Conservation (phyloP, 2,113 vertebrate genomes). For the Cinclus mexicanus region DNA sequence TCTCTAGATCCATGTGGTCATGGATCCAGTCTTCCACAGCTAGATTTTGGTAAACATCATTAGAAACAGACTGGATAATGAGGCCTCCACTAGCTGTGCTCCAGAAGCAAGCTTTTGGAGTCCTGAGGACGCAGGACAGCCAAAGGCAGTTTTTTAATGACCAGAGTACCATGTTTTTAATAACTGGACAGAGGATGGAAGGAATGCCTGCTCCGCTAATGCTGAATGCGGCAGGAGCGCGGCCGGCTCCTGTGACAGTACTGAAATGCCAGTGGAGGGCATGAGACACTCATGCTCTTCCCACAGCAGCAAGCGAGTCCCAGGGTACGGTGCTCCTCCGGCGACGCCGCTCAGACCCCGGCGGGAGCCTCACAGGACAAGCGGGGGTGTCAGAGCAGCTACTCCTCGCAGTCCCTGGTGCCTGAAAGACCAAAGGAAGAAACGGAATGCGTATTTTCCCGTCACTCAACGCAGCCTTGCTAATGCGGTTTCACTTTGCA, state of each 20-base stretch:
- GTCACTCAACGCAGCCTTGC: background rate
- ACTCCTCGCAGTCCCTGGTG: background rate
- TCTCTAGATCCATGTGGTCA: slow-evolving; percentile 82
- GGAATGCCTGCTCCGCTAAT: background rate
- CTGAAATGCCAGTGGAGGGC: background rate
- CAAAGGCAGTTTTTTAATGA: slow-evolving; percentile 65
- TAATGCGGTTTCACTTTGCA: background rate
- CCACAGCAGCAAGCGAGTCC: background rate
- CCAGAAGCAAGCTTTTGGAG: slow-evolving; percentile 66
- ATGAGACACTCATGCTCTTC: background rate
- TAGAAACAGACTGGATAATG: slow-evolving; percentile 85
- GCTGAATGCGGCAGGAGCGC: background rate
- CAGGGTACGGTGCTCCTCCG: background rate
- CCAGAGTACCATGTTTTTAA: slow-evolving; percentile 61
- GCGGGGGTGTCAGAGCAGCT: rapidly evolving
- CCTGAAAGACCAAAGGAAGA: background rate
- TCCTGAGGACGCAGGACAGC: slow-evolving; percentile 24
- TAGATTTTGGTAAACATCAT: slow-evolving; percentile 87
- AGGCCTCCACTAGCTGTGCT: slow-evolving; percentile 55
- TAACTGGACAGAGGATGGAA: rapidly evolving
- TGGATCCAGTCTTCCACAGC: slow-evolving; percentile 96
- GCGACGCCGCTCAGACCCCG: rapidly evolving
- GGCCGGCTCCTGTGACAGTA: background rate
- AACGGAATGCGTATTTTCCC: rapidly evolving
- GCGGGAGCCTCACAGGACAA: rapidly evolving